A percentile compares a stretch with the other conserved stretches of the same genome.
Evolutionary conservation across 2,113 vertebrate genomes (phyloP).

Genomic region (Leucoraja erinaceus): DNA sequence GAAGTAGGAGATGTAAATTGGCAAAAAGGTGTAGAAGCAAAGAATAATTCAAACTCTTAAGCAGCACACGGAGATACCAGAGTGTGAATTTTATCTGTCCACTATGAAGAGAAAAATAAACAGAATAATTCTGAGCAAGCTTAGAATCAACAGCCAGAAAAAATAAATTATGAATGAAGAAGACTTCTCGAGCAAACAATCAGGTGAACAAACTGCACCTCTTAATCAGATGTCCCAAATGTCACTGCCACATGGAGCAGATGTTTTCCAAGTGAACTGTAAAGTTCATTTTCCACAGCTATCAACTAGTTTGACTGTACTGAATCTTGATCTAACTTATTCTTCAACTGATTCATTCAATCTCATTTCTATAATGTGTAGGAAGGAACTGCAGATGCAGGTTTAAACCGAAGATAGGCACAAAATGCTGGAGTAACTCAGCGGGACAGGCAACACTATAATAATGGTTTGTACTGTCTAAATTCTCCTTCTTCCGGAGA

Average conservation of each 20-base stretch:
- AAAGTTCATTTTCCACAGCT: background rate
- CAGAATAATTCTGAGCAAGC: conserved; percentile 19
- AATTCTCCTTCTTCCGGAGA: too few relatives aligned
- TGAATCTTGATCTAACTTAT: background rate
- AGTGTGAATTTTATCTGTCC: conserved; percentile 2
- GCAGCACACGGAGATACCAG: background rate
- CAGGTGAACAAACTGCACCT: background rate
- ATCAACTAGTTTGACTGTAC: background rate
- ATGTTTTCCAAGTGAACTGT: background rate
- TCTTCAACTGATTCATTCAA: background rate
- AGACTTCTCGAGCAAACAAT: background rate
- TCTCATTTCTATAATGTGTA: background rate
- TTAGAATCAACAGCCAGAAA: background rate
- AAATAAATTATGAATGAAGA: background rate
- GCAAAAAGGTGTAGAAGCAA: background rate
- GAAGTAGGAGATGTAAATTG: background rate
- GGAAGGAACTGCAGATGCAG: too few relatives aligned
- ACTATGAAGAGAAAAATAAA: conserved; percentile 5
- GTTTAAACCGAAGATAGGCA: too few relatives aligned
- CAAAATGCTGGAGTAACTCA: too few relatives aligned
- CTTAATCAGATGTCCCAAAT: background rate
- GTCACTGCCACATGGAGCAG: background rate
- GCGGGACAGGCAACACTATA: too few relatives aligned
- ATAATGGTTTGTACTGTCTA: too few relatives aligned
- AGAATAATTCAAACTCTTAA: background rate